A percentile compares a stretch with the other conserved stretches of the same genome.
Conservation (phyloP, 2,888 invertebrate species). For the Gandaritis pyraliata region DNA sequence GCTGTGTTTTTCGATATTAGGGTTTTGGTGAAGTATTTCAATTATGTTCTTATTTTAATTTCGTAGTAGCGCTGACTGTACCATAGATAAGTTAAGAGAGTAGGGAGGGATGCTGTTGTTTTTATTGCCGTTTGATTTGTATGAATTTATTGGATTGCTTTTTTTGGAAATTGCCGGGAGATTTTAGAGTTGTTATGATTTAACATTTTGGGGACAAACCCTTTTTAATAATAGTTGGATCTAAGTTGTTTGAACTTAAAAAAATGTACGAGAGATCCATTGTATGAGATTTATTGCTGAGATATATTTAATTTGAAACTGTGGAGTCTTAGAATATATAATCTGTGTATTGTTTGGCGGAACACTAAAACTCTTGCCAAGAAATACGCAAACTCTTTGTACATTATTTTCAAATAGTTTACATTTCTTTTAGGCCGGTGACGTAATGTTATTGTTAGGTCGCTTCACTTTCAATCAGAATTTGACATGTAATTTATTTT, state of each 20-base stretch:
- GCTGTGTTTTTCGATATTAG: neutral
- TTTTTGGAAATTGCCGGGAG: constrained; percentile 40
- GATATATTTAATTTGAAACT: constrained; percentile 6
- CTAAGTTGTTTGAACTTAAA: constrained; percentile 12
- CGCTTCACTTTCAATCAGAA: neutral
- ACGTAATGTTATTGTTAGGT: neutral
- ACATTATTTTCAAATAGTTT: neutral
- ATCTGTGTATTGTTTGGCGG: constrained; percentile 14
- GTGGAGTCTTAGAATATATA: neutral
- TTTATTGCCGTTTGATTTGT: constrained; percentile 65
- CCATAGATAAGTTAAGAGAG: constrained; percentile 21
- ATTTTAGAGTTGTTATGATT: constrained; percentile 31
- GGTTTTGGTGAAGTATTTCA: too few relatives aligned
- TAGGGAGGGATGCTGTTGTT: constrained; percentile 40
- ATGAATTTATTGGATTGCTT: constrained; percentile 62
- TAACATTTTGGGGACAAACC: constrained; percentile 16
- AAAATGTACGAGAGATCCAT: too few relatives aligned
- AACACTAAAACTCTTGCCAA: constrained; percentile 12
- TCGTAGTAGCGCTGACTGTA: constrained; percentile 18
- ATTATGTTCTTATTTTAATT: neutral
- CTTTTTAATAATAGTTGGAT: constrained; percentile 11
- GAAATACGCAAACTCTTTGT: constrained; percentile 10
- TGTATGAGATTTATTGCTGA: too few relatives aligned
- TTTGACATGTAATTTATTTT: neutral
- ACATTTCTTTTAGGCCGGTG: neutral